Evolutionary conservation across 2,797 vertebrate genomes (phyloP).

Genomic region (Melanotaenia maccullochi): DNA sequence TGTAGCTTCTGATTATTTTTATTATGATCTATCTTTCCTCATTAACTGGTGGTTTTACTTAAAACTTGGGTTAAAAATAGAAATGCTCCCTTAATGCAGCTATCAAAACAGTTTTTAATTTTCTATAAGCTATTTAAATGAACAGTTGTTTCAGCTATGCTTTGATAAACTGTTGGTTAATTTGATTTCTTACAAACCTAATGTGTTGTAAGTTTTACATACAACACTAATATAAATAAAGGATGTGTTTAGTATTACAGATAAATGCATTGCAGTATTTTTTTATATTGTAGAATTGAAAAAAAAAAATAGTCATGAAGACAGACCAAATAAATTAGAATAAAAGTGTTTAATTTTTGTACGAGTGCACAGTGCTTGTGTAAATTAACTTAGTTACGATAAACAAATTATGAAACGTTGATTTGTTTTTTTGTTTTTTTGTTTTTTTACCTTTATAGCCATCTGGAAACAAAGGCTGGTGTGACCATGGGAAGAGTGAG

Average conservation of each 20-base stretch:
- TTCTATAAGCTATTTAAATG: background rate
- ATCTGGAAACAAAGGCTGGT: slow-evolving; percentile 61
- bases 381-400: background rate
- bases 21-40: background rate
- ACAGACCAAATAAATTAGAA: background rate
- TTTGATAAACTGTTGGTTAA: background rate
- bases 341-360: background rate
- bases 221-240: background rate
- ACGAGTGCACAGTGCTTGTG: background rate
- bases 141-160: background rate
- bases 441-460: slow-evolving; percentile 56
- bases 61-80: too few species aligned
- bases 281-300: background rate
- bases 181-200: background rate
- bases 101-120: background rate
- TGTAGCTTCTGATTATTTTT: background rate
- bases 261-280: background rate
- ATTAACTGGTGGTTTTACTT: background rate
- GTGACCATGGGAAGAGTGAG: slow-evolving; percentile 64
- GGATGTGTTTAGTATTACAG: background rate
- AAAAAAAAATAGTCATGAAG: background rate
- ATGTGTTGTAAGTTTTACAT: background rate
- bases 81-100: background rate
- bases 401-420: background rate
- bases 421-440: slow-evolving; percentile 9